phyloP scores from a whole-genome alignment of 1,140 invertebrate genomes.

The Nomia melanderi region DNA sequence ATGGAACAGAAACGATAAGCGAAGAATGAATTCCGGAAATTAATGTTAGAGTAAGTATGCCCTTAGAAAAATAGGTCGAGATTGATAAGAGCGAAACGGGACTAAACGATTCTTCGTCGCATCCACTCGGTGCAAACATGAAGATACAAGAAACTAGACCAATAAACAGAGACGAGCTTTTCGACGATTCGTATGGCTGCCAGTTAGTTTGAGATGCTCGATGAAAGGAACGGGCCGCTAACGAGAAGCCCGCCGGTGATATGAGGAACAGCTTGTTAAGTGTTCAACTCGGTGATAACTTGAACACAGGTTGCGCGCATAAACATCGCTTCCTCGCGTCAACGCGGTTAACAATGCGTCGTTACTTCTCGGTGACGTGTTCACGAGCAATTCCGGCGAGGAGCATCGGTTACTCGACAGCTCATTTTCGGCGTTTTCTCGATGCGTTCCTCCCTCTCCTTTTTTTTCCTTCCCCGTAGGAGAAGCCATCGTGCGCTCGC shows the following conservation, averaged over 20 bases:
- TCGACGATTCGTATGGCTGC: not conserved
- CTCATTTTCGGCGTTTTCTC: no score
- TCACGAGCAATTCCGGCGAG: not conserved
- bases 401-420: not conserved
- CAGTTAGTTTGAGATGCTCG: conserved; percentile 1
- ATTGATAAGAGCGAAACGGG: no score
- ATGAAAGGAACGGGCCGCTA: conserved; percentile 3
- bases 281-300: not conserved
- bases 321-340: not conserved
- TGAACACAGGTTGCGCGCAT: not conserved
- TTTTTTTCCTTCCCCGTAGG: no score
- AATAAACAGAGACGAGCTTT: not conserved
- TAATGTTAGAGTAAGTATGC: no score
- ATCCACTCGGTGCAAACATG: not conserved
- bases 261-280: conserved; percentile 1
- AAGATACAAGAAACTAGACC: not conserved
- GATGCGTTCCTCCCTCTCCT: no score
- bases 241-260: not conserved
- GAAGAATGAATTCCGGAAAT: no score
- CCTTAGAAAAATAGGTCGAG: no score
- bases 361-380: not conserved
- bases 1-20: no score
- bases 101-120: no score
- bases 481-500: no score
- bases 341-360: not conserved